Base-by-base conservation (phyloP, 2,113 vertebrate genomes). In the Hydrolagus affinis region DNA sequence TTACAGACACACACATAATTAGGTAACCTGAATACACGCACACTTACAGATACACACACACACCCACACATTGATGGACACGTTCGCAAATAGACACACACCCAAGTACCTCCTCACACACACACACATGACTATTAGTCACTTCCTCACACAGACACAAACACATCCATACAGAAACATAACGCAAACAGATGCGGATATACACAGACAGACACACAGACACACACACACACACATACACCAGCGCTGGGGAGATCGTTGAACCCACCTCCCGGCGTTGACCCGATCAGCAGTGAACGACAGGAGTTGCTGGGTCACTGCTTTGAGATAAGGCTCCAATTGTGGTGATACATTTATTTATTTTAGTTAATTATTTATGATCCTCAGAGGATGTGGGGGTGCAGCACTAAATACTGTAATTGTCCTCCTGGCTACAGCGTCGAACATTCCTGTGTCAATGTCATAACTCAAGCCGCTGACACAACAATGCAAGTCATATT, bases 301-400 rank as follows among this genome's bases (percentile, higher is more conserved):
- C 32, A 56, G 44, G 21, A 75, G 57, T 30, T 8, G 8, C 59
- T 80, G 76, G 76, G 59, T 80, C 23, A 62, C 56, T 75, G 25
- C 4, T 12, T 15, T 11, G 12, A 25, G 76, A 25, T 62, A 11
- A 62, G 23, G 28, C 57, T 64, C 59, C 76, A n/a, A 57, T 62
- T 80, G 76, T 28, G 59, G 59, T 80, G 25, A 7, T 62, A 14
- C 62, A 80, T 80, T 60, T 78, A 78, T 64, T 64, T 64, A 62
- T 80, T n/a, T 80, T 28, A 80, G 76, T 80, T 80, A 80, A 80
- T 80, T 80, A 80, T 80, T 80, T 25, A 80, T 62, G 57, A 80
- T 60, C 0, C n/a, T 59, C 57, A 28, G 23, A 28, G 59, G 59
- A 62, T 80, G 23, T 80, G 76, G 76, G 59, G 62, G n/a, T 25